Percentiles rank a stretch among this genome's conserved stretches.
Conservation (phyloP, 2,113 vertebrate species). For the Thamnophis sirtalis region DNA sequence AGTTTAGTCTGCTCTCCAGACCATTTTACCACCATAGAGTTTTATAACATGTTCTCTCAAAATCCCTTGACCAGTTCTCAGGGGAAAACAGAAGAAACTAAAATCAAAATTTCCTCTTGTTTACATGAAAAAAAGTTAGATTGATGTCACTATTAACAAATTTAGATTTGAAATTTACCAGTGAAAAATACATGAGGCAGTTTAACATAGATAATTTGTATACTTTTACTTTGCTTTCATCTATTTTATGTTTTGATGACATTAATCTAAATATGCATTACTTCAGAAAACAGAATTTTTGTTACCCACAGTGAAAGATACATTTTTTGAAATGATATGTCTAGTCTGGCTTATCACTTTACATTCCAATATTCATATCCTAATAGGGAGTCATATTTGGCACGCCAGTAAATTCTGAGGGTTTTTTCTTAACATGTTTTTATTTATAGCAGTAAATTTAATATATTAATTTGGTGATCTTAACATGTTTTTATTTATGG, state of each 20-base stretch:
- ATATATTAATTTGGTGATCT: background rate
- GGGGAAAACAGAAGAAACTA: background rate
- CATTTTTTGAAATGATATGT: background rate
- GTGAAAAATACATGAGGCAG: background rate
- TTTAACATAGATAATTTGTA: background rate
- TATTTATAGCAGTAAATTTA: background rate
- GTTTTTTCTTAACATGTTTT: background rate
- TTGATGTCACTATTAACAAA: background rate
- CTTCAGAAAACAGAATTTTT: background rate
- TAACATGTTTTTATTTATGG: background rate
- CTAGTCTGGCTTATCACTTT: background rate
- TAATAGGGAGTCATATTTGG: background rate
- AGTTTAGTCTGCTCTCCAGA: no score
- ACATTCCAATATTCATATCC: background rate
- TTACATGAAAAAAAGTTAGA: background rate
- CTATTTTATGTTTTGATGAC: background rate
- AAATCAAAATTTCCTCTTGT: background rate
- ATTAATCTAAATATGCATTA: background rate
- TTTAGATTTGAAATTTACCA: background rate
- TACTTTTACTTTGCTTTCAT: background rate
- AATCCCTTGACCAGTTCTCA: background rate
- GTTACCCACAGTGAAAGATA: background rate
- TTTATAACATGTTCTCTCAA: background rate
- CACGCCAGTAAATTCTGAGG: background rate
- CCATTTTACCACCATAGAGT: background rate